phyloP scores from a whole-genome alignment of 2,797 vertebrate genomes.

The Syncerus caffer region DNA sequence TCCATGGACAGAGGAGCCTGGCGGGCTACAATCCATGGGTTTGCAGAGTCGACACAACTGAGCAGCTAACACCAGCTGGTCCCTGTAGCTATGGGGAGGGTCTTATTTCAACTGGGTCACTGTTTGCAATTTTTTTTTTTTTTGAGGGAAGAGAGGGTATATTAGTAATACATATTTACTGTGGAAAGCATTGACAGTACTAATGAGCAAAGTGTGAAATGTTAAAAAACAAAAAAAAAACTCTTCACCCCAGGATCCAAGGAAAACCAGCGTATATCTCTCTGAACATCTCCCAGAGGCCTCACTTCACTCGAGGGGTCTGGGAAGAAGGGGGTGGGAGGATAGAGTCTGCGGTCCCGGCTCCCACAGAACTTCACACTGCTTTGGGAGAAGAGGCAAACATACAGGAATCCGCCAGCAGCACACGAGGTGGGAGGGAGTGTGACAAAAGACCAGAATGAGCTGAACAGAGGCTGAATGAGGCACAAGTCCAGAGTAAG shows the following conservation, averaged over 20 bases:
- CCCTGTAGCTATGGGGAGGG: background rate
- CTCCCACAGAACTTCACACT: background rate
- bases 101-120: background rate
- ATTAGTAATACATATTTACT: background rate
- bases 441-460: background rate
- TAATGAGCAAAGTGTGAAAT: conserved; percentile 1
- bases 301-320: background rate
- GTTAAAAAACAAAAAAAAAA: background rate
- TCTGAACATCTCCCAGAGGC: background rate
- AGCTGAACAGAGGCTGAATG: background rate
- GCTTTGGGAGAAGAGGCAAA: background rate
- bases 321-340: background rate
- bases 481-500: background rate
- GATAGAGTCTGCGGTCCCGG: background rate
- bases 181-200: background rate
- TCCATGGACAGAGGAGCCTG: background rate
- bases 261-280: background rate
- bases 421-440: background rate
- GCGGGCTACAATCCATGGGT: background rate
- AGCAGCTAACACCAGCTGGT: background rate
- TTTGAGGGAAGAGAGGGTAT: background rate
- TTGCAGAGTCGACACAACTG: background rate
- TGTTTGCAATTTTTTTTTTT: background rate
- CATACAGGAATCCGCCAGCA: background rate
- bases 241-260: background rate